Evolutionary conservation across 2,888 invertebrate species (phyloP), one percentile per base, ranked within the genome.

Genomic region (Allolobophora icterica): DNA sequence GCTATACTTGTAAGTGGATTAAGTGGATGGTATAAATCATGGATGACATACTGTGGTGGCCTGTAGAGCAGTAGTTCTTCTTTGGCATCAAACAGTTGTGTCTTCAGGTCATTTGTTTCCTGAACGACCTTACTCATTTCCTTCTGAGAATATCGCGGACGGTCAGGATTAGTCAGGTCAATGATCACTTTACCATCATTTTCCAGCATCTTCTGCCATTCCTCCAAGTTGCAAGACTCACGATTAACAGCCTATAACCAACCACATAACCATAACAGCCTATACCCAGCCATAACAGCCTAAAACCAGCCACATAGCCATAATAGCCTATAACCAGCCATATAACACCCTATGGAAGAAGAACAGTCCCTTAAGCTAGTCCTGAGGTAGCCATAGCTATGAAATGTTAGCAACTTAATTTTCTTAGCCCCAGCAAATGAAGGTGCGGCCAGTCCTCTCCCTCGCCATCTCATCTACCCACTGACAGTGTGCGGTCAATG

Each of bases 171-270:
- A n/a, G 8, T 71, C 30, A 71, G 30, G 71, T 71, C 71, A 71
- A 71, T 71, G 71, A 71, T 71, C n/a, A 71, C 71, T 71, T 71
- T 71, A 71, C 71, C 71, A 71, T 71, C n/a, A 13, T 13, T 71
- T n/a, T 71, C n/a, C 71, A 71, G n/a, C 71, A 71, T n/a, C 71
- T 71, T 71, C 71, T n/a, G 8, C 71, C 71, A 71, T n/a, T 71
- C 71, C 71, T 71, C 71, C 30, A 71, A 13, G 71, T 71, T 71
- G 71, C 71, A 71, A 30, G 71, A 71, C 71, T 71, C 71, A 71
- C 71, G 71, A 71, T 71, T 71, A 71, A n/a, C 71, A 71, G 71
- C 71, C 71, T 71, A 71, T 71, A 71, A 71, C 4, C 71, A 71
- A 17, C 13, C 52, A 52, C 1, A 71, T 8, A 4, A 6, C 6